These are phyloP conservation scores for Carterocephalus palaemon DNA, from an alignment of 2,888 invertebrate species.

Conservation along the genomic window DNA sequence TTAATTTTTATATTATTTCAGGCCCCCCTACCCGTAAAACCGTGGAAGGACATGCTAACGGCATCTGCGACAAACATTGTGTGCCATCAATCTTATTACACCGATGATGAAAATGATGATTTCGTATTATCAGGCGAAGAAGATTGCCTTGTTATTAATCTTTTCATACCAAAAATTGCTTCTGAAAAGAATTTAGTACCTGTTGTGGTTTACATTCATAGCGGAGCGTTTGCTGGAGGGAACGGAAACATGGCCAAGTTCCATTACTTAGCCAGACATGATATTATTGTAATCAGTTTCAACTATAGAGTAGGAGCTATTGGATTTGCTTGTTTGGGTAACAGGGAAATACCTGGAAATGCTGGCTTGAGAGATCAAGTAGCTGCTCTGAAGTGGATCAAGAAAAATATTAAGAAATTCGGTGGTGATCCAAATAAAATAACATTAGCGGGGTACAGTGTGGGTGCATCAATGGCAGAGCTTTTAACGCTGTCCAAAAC, in stretches of 20 bases:
- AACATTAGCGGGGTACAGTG: conserved; percentile 90
- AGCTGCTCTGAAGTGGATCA: conserved; percentile 86
- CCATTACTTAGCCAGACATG: conserved; percentile 82
- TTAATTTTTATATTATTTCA: too few relatives aligned
- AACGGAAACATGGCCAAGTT: conserved; percentile 64
- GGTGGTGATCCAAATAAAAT: conserved; percentile 89
- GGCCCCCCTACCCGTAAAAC: conserved; percentile 58
- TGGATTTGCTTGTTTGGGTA: conserved; percentile 82
- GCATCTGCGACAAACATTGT: conserved; percentile 43
- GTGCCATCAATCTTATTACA: conserved; percentile 59
- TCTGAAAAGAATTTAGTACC: conserved; percentile 54
- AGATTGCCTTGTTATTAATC: conserved; percentile 57
- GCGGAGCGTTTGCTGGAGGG: conserved; percentile 64
- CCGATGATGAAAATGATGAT: conserved; percentile 45
- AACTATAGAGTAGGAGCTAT: conserved; percentile 85
- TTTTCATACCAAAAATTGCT: conserved; percentile 55
- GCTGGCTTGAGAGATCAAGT: conserved; percentile 91
- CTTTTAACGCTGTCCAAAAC: conserved; percentile 54
- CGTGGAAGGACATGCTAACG: conserved; percentile 48
- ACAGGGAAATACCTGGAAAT: conserved; percentile 85
- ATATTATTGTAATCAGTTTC: conserved; percentile 82
- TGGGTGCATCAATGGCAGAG: conserved; percentile 82
- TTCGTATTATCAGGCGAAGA: conserved; percentile 51
- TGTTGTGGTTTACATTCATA: conserved; percentile 64
- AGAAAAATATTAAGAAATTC: conserved; percentile 85